Evolutionary conservation across 2,888 invertebrate genomes (phyloP), one percentile per base, ranked within the genome.

Genomic region (Cataglyphis rosenhaueri): DNA sequence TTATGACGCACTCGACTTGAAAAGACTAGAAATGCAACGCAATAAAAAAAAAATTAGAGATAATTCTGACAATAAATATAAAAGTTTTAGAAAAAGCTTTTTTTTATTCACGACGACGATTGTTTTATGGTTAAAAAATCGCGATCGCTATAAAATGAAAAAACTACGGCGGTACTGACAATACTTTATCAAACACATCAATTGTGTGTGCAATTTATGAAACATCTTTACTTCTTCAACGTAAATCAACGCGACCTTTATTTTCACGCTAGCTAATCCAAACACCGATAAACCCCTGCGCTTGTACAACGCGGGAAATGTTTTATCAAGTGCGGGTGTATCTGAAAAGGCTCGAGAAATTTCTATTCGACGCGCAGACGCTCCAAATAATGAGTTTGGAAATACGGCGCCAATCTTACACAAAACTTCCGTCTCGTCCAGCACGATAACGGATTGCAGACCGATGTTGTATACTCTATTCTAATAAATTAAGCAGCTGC

Each of bases 321-420:
- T 92, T 91, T 91, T 90, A 86, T 87, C 91, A 91, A 89, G 89
- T 91, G 91, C 78, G 76, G 85, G 83, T 62, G 83, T 62, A 64
- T 66, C 57, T 82, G 55, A 61, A 70, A 41, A 57, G 55, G n/a
- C 44, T 65, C 52, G 29, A 61, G 68, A 79, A 83, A 87, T 86
- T 57, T 62, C 52, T 59, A 70, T 57, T 55, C 8, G 8, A n/a
- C 66, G 74, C 21, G 73, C 61, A 25, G 68, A 35, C 18, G 59
- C 41, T 59, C 41, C 32, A 64, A 48, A 61, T 81, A 68, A 84
- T 61, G 25, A 73, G 68, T 38, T 41, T 66, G 44, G 44, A 68
- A 82, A 84, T 66, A 25, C 41, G 10, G 29, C 41, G 29, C 73
- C 57, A 35, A 21, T 48, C 68, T 68, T 41, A 68, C 10, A n/a